Evolutionary conservation across 2,113 vertebrate species (phyloP), one percentile per base, ranked within the genome.

Genomic region (Gambusia affinis): DNA sequence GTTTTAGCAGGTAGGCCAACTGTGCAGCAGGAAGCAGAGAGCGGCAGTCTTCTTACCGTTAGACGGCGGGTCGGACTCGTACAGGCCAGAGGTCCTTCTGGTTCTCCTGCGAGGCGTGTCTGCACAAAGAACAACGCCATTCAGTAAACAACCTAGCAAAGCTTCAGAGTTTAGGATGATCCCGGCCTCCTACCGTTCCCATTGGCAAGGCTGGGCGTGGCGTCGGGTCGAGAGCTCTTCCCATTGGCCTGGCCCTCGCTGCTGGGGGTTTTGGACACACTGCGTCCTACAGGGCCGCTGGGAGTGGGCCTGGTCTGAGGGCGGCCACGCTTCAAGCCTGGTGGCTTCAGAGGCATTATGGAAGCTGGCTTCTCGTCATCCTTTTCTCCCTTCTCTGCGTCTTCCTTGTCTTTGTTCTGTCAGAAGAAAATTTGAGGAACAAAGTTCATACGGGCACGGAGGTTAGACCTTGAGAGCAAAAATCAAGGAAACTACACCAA

Each of bases 391-490:
- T 93, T 96, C 77, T 96, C 93, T 1, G 66, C 30, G 12, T 92
- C 92, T 0, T 76, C 75, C 1, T 96, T 96, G n/a, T 98, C 97
- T 96, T 97, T 99, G 91, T 93, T 97, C 96, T 98, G 89, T 42
- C 8, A 57, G 51, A 57, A 57, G 19, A n/a, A 57, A 57, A 57
- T 22, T 8, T 22, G 51, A 7, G 22, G 5, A 57, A 19, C 1
- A 47, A 8, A n/a, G 17, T 57, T 57, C 4, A n/a, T 37, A 12
- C 35, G 10, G 35, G 10, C 35, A 37, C 35, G 0, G 35, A 37
- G 35, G 3, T 37, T 37, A 37, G 8, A 11, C 35, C 10, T 10
- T 11, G 35, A 37, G 35, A 37, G 35, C 10, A 37, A 37, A 35
- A 37, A 37, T 37, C 10, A 37, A 10, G 35, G 35, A 11, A 37